phyloP scores from a whole-genome alignment of 2,888 invertebrate species.

The Lacanobia wlatinum region DNA sequence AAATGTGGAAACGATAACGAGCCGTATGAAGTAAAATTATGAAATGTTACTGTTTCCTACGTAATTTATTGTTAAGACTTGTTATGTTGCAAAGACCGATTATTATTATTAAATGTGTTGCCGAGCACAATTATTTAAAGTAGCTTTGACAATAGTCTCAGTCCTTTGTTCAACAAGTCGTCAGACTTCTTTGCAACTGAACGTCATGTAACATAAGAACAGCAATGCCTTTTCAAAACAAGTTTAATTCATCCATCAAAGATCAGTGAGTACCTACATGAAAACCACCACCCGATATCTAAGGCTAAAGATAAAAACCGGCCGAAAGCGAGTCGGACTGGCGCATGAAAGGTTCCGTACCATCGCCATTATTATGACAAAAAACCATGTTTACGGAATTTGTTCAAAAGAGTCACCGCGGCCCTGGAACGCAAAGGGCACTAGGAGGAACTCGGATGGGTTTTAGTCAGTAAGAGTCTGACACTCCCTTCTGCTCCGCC shows the following conservation, averaged over 20 bases:
- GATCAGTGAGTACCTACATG: too few relatives aligned
- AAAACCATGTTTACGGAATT: too few relatives aligned
- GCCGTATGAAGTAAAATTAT: conserved; percentile 31
- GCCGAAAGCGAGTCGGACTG: too few relatives aligned
- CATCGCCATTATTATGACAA: too few relatives aligned
- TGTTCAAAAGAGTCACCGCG: too few relatives aligned
- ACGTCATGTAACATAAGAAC: conserved; percentile 37
- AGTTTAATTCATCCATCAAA: background rate
- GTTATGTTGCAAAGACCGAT: conserved; percentile 16
- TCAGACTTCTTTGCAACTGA: conserved; percentile 21
- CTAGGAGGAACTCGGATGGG: too few relatives aligned
- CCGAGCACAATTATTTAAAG: conserved; percentile 30
- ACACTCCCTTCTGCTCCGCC: too few relatives aligned
- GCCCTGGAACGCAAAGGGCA: too few relatives aligned
- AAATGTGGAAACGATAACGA: conserved; percentile 57
- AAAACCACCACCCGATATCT: too few relatives aligned
- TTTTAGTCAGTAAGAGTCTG: too few relatives aligned
- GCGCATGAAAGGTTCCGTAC: too few relatives aligned
- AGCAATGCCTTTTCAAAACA: background rate
- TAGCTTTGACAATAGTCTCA: conserved; percentile 39
- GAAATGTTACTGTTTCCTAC: conserved; percentile 40
- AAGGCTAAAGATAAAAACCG: too few relatives aligned
- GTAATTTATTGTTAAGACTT: conserved; percentile 46
- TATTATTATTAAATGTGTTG: conserved; percentile 23
- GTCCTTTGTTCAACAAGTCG: conserved; percentile 15